A percentile compares a stretch with the other conserved stretches of the same genome.
phyloP scores from a whole-genome alignment of 2,888 invertebrate genomes.

The Phengaris arion region DNA sequence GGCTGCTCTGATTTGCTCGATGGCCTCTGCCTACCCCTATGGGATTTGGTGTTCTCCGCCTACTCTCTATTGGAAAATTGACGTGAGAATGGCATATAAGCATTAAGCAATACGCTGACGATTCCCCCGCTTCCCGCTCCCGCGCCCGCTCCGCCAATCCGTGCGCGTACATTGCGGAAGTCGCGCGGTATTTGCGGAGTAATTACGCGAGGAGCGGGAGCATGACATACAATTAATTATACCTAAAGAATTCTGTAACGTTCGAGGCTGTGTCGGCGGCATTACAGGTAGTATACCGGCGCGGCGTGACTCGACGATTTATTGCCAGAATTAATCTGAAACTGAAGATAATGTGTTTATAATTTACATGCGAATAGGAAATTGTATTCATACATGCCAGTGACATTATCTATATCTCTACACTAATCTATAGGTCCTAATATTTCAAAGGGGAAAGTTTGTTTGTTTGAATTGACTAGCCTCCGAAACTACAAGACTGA shows the following conservation, averaged over 20 bases:
- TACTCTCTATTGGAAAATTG: no score
- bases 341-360: constrained; percentile 17
- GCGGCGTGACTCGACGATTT: background rate
- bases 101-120: background rate
- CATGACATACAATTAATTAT: constrained; percentile 52
- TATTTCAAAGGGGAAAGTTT: no score
- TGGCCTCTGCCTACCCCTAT: no score
- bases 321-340: constrained; percentile 5
- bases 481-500: no score
- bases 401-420: no score
- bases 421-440: no score
- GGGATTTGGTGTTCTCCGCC: no score
- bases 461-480: no score
- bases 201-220: constrained; percentile 42
- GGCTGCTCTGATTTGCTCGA: no score
- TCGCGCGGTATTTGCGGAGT: constrained; percentile 38
- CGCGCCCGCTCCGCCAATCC: background rate
- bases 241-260: constrained; percentile 35
- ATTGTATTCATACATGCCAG: background rate
- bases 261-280: constrained; percentile 22
- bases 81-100: no score
- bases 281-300: background rate
- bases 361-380: constrained; percentile 3
- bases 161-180: constrained; percentile 27
- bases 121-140: background rate